Evolutionary conservation across 2,797 vertebrate species (phyloP), one percentile per base, ranked within the genome.

Genomic region (Falco berigora): DNA sequence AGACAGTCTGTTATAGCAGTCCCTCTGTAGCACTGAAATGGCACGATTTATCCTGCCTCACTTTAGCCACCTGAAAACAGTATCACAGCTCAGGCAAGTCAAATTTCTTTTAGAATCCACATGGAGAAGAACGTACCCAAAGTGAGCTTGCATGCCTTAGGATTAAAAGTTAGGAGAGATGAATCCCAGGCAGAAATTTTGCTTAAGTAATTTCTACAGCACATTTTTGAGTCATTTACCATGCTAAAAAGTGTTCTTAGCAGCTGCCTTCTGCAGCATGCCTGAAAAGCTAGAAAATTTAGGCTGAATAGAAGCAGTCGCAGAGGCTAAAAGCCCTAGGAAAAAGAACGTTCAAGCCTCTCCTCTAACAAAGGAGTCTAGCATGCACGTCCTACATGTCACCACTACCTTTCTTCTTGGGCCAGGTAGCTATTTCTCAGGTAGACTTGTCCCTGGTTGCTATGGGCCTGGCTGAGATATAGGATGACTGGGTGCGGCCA

Each of bases 1-100:
- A 81, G 79, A 44, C 83, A 94, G 63, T 47, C 86, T 96, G 86
- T 40, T 79, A 61, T n/a, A 81, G 36, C 61, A 24, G 20, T 32
- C 25, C 40, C 27, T 80, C 61, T 24, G 49, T 27, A 85, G 76
- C 38, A 55, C 58, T 18, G 42, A 62, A 75, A 84, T 62, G n/a
- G 30, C 76, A 93, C 36, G 36, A 72, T 80, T 83, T 77, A 8
- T 75, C 49, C 52, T 74, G 46, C 56, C 49, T 92, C 61, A 28
- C 32, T 64, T 74, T 28, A 85, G 50, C 38, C 38, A 46, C 47
- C 74, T 81, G 27, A 72, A 92, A 93, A 68, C 17, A 66, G 64
- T 49, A 76, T 62, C 46, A 74, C 23, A 77, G 47, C 25, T 82
- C 59, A 81, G 50, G 25, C 52, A 75, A 58, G 19, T 11, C 28